Percentiles rank a stretch among this genome's conserved stretches.
Conservation (phyloP, 1,140 invertebrate genomes). For the Sarcophaga peregrina region DNA sequence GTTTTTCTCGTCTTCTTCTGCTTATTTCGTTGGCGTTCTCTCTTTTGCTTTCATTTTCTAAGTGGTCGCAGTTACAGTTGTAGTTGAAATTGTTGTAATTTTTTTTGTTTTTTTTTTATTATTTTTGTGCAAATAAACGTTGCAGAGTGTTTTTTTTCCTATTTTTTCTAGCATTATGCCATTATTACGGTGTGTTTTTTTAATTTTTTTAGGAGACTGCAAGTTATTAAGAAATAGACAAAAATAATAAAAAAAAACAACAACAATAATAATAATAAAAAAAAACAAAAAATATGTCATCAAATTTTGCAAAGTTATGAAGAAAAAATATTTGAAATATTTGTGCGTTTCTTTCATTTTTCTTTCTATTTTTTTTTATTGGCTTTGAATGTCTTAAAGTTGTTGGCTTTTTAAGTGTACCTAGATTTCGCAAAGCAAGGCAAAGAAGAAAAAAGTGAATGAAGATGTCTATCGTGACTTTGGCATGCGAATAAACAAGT, state of each 20-base stretch:
- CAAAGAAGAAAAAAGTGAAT: background rate
- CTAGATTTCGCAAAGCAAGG: no score
- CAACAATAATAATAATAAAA: background rate
- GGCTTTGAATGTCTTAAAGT: background rate
- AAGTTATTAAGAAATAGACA: background rate
- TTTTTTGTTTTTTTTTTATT: background rate
- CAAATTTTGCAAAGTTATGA: no score
- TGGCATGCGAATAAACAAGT: no score
- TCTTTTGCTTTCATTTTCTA: background rate
- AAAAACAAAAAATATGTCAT: background rate
- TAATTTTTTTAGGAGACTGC: background rate
- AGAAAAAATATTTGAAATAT: background rate
- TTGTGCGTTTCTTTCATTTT: background rate
- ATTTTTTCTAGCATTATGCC: no score
- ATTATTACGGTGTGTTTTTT: background rate
- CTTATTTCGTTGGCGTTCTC: no score
- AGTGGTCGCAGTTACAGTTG: background rate
- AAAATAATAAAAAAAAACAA: background rate
- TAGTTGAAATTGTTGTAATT: background rate
- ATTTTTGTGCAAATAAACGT: background rate
- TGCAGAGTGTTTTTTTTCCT: no score
- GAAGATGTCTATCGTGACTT: background rate
- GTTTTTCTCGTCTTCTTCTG: no score
- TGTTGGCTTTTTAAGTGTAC: background rate
- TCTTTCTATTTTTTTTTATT: background rate